A percentile compares a stretch with the other conserved stretches of the same genome.
Conservation (phyloP, 2,888 invertebrate species). For the Thyatira batis region DNA sequence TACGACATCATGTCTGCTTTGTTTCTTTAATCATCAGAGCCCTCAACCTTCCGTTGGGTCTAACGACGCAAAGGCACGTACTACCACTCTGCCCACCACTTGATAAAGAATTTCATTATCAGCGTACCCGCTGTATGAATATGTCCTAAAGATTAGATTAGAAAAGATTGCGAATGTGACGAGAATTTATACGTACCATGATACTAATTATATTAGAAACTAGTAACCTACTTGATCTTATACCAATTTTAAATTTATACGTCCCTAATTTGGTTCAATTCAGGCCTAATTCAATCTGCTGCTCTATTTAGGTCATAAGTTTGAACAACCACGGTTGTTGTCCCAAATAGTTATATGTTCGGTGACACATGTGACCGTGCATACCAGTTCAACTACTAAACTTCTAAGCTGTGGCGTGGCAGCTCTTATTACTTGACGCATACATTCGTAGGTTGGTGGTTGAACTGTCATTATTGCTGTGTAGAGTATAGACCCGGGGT, state of each 20-base stretch:
- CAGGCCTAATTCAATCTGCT: not conserved
- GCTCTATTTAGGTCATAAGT: not conserved
- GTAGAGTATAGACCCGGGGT: not conserved
- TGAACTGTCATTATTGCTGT: not conserved
- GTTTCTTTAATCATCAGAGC: slow-evolving; percentile 14
- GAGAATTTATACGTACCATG: not conserved
- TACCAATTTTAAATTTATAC: not conserved
- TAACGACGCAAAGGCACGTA: slow-evolving; percentile 49
- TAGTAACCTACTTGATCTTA: not conserved
- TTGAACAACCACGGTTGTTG: not conserved
- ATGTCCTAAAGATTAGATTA: slow-evolving; percentile 49
- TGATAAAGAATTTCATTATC: slow-evolving; percentile 76
- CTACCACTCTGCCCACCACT: slow-evolving; percentile 57
- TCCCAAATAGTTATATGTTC: not conserved
- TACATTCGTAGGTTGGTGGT: not conserved
- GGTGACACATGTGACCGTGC: not conserved
- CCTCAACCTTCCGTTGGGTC: slow-evolving; percentile 36
- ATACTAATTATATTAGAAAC: too few species aligned
- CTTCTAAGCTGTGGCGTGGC: not conserved
- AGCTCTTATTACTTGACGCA: not conserved
- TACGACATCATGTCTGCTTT: not conserved
- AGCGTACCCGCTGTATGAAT: slow-evolving; percentile 56
- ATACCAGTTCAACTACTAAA: not conserved
- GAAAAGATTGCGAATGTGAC: not conserved
- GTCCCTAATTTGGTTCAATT: not conserved